phyloP scores from a whole-genome alignment of 2,113 vertebrate species.

The Ifrita kowaldi region DNA sequence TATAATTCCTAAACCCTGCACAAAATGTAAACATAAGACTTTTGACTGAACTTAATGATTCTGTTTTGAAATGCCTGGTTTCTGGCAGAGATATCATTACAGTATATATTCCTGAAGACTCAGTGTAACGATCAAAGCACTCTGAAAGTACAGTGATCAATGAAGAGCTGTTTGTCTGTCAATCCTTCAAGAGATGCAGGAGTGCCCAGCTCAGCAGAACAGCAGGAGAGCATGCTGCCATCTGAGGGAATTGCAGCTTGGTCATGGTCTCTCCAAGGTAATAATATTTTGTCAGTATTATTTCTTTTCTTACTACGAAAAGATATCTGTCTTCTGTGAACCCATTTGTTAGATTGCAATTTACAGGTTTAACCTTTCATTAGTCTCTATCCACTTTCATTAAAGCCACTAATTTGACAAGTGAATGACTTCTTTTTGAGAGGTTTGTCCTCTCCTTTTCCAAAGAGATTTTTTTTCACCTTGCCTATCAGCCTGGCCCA shows the following conservation, averaged over 20 bases:
- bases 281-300: slow-evolving; percentile 42
- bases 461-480: not conserved
- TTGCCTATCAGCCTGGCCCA: not conserved
- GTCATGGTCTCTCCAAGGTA: not conserved
- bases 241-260: not conserved
- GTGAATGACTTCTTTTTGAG: slow-evolving; percentile 40
- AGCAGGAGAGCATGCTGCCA: not conserved
- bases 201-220: slow-evolving; percentile 7
- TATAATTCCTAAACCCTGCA: not conserved
- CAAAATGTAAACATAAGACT: not conserved
- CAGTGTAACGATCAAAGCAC: not conserved
- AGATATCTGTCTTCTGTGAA: not conserved
- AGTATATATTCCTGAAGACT: slow-evolving; percentile 20
- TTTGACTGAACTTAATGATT: slow-evolving; percentile 21
- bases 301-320: slow-evolving; percentile 7
- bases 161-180: slow-evolving; percentile 45
- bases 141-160: slow-evolving; percentile 23
- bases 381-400: slow-evolving; percentile 50
- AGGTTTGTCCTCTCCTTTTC: slow-evolving; percentile 28
- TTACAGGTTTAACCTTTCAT: slow-evolving; percentile 61
- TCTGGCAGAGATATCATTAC: slow-evolving; percentile 11
- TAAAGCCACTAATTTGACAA: slow-evolving; percentile 58
- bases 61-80: not conserved
- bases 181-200: not conserved
- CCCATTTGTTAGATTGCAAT: slow-evolving; percentile 45